Evolutionary conservation across 2,797 vertebrate species (phyloP).

Genomic region (Chanos chanos): DNA sequence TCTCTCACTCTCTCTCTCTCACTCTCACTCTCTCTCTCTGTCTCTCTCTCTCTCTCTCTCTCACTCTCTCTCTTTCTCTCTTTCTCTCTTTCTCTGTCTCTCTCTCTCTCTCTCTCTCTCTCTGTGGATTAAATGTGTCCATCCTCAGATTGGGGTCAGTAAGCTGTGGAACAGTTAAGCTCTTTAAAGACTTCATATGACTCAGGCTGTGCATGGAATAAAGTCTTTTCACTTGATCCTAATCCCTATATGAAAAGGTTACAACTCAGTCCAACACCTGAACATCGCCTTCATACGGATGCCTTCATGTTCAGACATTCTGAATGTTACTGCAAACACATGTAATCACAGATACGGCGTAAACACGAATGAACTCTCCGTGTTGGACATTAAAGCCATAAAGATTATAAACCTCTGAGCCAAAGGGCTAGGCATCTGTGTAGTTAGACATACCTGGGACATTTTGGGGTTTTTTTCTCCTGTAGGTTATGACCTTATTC

Average conservation of each 20-base stretch:
- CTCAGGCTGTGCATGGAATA: constrained; percentile 1
- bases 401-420: too few relatives aligned
- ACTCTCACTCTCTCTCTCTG: background rate
- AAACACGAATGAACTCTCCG: too few relatives aligned
- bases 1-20: background rate
- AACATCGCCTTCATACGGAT: too few relatives aligned
- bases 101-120: background rate
- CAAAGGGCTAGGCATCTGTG: too few relatives aligned
- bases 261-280: too few relatives aligned
- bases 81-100: background rate
- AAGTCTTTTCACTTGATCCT: background rate
- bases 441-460: too few relatives aligned
- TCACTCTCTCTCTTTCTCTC: background rate
- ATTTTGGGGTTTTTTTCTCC: too few relatives aligned
- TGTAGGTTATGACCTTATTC: too few relatives aligned
- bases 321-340: too few relatives aligned
- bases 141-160: constrained; percentile 74
- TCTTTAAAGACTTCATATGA: constrained; percentile 53
- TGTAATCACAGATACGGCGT: too few relatives aligned
- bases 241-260: constrained; percentile 10
- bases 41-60: background rate
- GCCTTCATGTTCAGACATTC: too few relatives aligned
- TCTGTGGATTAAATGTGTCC: constrained; percentile 60
- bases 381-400: too few relatives aligned
- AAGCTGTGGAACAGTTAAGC: constrained; percentile 70